phyloP scores from a whole-genome alignment of 2,797 vertebrate genomes.

The Liasis olivaceus region DNA sequence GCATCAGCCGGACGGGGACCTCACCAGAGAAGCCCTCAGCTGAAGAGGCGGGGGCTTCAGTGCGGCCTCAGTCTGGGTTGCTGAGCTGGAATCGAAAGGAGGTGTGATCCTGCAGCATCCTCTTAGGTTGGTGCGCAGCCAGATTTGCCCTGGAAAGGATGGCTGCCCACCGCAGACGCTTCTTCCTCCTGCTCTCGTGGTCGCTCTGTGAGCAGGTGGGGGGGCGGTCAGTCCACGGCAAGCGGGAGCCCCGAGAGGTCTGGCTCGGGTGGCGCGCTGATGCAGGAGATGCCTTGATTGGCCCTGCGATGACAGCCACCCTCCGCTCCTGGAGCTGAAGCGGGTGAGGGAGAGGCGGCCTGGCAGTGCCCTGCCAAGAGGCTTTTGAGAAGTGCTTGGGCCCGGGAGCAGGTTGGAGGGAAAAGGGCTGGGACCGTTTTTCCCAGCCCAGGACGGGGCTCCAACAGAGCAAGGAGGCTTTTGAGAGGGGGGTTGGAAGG shows the following conservation, averaged over 20 bases:
- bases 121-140: neutral
- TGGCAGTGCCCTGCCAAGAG: neutral
- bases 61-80: neutral
- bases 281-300: neutral
- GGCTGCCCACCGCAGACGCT: neutral
- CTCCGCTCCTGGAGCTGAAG: neutral
- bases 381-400: neutral
- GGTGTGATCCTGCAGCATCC: neutral
- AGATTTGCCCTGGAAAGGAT: neutral
- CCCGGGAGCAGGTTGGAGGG: neutral
- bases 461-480: neutral
- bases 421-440: too few relatives aligned
- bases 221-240: neutral
- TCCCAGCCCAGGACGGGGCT: neutral
- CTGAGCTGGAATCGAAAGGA: too few relatives aligned
- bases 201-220: too few relatives aligned
- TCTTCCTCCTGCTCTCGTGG: too few relatives aligned
- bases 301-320: too few relatives aligned
- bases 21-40: neutral
- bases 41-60: neutral
- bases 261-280: fast-evolving
- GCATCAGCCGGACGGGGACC: neutral
- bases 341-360: too few relatives aligned
- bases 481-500: neutral
- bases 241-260: neutral